phyloP scores from a whole-genome alignment of 1,140 invertebrate species.

The Solen grandis region DNA sequence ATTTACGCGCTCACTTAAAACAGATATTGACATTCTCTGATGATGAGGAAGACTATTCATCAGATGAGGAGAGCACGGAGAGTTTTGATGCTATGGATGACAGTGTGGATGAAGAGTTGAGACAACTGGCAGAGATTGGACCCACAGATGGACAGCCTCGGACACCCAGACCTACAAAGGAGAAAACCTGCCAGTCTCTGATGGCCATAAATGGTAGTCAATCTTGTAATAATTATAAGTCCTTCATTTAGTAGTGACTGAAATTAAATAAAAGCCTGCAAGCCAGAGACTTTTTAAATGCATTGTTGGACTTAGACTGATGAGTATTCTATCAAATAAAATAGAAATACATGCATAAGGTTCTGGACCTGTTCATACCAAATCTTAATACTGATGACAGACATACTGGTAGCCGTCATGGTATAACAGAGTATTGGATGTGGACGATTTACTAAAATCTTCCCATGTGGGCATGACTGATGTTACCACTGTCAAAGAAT shows the following conservation, averaged over 20 bases:
- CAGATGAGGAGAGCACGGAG: conserved; percentile 42
- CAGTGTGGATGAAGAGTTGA: conserved; percentile 43
- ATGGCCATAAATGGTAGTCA: conserved; percentile 27
- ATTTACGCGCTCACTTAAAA: conserved; percentile 41
- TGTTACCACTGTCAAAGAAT: too few relatives aligned
- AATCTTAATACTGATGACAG: too few relatives aligned
- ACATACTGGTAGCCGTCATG: too few relatives aligned
- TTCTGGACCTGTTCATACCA: too few relatives aligned
- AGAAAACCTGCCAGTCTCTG: conserved; percentile 22
- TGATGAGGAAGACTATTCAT: conserved; percentile 36
- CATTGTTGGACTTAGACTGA: too few relatives aligned
- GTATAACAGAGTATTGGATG: too few relatives aligned
- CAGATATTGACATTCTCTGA: conserved; percentile 45
- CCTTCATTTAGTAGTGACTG: background rate
- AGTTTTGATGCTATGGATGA: conserved; percentile 40
- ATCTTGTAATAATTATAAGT: background rate
- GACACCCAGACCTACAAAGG: conserved; percentile 30
- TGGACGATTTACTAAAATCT: too few relatives aligned
- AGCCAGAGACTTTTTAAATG: too few relatives aligned
- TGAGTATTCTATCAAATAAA: too few relatives aligned
- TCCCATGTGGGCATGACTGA: too few relatives aligned
- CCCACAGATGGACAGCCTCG: conserved; percentile 11
- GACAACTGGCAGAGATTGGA: conserved; percentile 5
- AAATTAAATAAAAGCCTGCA: too few relatives aligned
- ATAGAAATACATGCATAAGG: too few relatives aligned